These are phyloP conservation scores for Drosophila trapezifrons DNA, from an alignment of 1,140 invertebrate species.

Conservation along the genomic window DNA sequence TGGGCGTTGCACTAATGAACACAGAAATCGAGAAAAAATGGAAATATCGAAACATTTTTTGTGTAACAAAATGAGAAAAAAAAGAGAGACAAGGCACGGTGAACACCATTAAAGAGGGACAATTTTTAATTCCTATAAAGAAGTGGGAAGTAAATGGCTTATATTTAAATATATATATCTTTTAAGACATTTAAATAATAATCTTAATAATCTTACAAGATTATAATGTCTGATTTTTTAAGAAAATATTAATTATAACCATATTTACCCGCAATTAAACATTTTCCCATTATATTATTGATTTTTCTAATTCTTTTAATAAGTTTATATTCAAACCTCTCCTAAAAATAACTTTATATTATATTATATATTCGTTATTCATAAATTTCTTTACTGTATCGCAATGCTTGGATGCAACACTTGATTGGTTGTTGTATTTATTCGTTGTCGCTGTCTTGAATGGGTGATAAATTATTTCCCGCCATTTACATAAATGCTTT, in stretches of 20 bases:
- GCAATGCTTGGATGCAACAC: conserved; percentile 72
- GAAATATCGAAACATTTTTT: conserved; percentile 46
- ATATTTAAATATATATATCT: neutral
- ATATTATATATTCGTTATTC: neutral
- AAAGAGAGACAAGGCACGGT: conserved; percentile 10
- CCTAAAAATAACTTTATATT: neutral
- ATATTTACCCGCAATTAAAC: no score
- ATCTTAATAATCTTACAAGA: no score
- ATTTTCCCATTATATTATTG: no score
- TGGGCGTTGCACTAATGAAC: conserved; percentile 77
- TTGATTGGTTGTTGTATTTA: conserved; percentile 57
- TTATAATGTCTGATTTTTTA: no score
- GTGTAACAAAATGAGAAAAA: conserved; percentile 33
- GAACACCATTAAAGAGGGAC: neutral
- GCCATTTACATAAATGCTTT: conserved; percentile 83
- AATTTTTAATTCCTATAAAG: neutral
- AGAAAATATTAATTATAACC: neutral
- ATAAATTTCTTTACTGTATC: conserved; percentile 41
- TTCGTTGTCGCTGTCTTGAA: conserved; percentile 68
- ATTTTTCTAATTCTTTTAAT: no score
- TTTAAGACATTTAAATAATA: neutral
- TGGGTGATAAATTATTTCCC: conserved; percentile 84
- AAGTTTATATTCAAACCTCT: neutral
- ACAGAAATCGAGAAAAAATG: conserved; percentile 59
- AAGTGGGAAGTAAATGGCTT: neutral